Percentiles rank a stretch among this genome's conserved stretches.
These are phyloP conservation scores for Lasioglossum baleicum DNA, from an alignment of 1,140 invertebrate species.

Conservation along the genomic window DNA sequence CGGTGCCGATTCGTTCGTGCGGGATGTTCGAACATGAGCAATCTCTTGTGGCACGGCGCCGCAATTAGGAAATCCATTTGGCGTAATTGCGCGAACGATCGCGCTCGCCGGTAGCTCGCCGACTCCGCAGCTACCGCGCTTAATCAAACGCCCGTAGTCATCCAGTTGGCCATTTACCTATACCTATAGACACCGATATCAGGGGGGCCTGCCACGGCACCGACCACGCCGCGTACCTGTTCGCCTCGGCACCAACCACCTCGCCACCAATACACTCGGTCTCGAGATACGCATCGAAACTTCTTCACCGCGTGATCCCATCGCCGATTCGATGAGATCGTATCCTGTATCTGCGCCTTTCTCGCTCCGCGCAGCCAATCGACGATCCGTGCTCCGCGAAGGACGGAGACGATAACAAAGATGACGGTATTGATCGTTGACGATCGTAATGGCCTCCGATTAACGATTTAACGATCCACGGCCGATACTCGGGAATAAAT, in stretches of 20 bases:
- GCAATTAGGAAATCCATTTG: constrained; percentile 80
- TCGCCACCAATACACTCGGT: not conserved
- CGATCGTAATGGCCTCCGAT: constrained; percentile 45
- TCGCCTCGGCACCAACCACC: not conserved
- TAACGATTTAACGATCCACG: constrained; percentile 36
- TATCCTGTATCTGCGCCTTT: constrained; percentile 23
- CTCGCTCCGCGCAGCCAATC: constrained; percentile 18
- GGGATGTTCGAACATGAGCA: constrained; percentile 75
- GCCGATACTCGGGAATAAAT: constrained; percentile 4
- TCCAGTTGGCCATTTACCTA: constrained; percentile 52
- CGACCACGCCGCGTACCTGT: not conserved
- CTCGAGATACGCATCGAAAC: not conserved
- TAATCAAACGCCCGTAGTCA: constrained; percentile 69
- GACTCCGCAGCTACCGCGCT: constrained; percentile 67
- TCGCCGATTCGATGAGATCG: constrained; percentile 23
- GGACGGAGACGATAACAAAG: constrained; percentile 38
- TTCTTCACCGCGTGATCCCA: not conserved
- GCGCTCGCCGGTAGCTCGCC: constrained; percentile 47
- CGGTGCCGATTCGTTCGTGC: constrained; percentile 57
- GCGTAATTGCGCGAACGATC: constrained; percentile 77
- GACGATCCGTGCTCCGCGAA: not conserved
- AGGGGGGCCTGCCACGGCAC: not conserved
- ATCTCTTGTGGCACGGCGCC: constrained; percentile 69
- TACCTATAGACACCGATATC: constrained; percentile 25
- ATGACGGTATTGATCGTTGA: constrained; percentile 40